Base-by-base conservation (phyloP, 2,797 vertebrate genomes). In the Oophaga sylvatica region DNA sequence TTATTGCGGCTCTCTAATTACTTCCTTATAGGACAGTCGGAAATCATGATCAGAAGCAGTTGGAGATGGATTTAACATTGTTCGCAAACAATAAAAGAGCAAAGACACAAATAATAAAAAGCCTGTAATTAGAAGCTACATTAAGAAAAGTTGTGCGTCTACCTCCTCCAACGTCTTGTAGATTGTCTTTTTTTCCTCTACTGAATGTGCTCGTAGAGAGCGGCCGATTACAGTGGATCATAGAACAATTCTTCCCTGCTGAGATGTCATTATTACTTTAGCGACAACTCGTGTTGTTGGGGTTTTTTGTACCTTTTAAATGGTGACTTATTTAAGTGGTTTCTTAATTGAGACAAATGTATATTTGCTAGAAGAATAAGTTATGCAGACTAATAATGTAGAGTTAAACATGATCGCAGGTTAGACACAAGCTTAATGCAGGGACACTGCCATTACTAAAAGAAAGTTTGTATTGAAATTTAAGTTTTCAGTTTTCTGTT, bases 21-120 rank as follows among this genome's bases (percentile, higher is more conserved):
- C 65, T 80, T 41, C 20, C 68, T 80, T 83, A 80, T 60, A 84
- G 63, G 83, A 77, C 59, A 68, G 76, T 73, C 20, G 62, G 57
- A 88, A 88, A 88, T 88, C 82, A 80, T 57, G 82, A 80, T 83
- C 26, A 70, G 70, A 88, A 88, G 60, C 76, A 84, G 57, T 48
- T 59, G 56, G 70, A 48, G 80, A 83, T 53, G n/a, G 70, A 60
- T 88, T 87, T 79, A 88, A 71, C 62, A 84, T 60, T 70, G 80
- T 78, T 56, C 75, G 17, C 57, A 84, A 84, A 82, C 67, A 87
- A 87, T 31, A 87, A 81, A 81, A 81, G 68, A 63, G 73, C 56
- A 31, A 86, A 71, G 70, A 68, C 62, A 67, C 62, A 83, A 83
- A 78, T 87, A 83, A 83, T 78, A 82, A 77, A 76, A 73, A 76